Percentiles rank a stretch among this genome's conserved stretches.
Conservation (phyloP, 1,140 invertebrate genomes). For the Octopus sinensis region DNA sequence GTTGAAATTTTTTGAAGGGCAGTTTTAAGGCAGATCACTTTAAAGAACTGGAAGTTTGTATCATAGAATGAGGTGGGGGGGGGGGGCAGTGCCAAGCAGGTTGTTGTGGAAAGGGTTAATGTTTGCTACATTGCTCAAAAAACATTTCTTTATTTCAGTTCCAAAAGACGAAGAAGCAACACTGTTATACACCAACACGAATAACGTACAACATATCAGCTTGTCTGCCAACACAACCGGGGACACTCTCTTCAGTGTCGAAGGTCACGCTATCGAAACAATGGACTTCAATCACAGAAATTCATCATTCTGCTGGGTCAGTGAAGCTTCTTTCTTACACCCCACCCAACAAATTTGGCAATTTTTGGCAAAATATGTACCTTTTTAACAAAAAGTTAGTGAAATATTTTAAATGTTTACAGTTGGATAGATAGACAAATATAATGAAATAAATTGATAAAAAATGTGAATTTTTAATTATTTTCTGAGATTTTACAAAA, state of each 20-base stretch:
- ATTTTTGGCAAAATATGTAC: no score
- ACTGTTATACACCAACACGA: conserved; percentile 28
- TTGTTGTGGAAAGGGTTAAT: neutral
- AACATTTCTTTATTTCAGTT: conserved; percentile 45
- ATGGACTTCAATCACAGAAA: conserved; percentile 61
- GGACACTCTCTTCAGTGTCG: conserved; percentile 31
- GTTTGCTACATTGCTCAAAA: neutral
- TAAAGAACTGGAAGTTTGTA: neutral
- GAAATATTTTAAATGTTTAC: no score
- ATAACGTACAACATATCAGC: conserved; percentile 19
- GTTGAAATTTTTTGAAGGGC: neutral
- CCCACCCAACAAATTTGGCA: neutral
- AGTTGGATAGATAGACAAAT: no score
- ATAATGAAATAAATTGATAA: no score
- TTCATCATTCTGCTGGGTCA: conserved; percentile 67
- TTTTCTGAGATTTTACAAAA: no score
- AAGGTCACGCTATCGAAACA: conserved; percentile 32
- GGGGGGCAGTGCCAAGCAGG: neutral
- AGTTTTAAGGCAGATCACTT: neutral
- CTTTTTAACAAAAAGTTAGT: no score
- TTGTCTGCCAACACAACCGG: conserved; percentile 28
- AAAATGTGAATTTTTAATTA: no score
- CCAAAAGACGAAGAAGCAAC: conserved; percentile 16
- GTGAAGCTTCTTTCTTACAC: conserved; percentile 55
- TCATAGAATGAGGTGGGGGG: neutral